Evolutionary conservation across 2,888 invertebrate genomes (phyloP), one percentile per base, ranked within the genome.

Genomic region (Oscheius myriophilus): DNA sequence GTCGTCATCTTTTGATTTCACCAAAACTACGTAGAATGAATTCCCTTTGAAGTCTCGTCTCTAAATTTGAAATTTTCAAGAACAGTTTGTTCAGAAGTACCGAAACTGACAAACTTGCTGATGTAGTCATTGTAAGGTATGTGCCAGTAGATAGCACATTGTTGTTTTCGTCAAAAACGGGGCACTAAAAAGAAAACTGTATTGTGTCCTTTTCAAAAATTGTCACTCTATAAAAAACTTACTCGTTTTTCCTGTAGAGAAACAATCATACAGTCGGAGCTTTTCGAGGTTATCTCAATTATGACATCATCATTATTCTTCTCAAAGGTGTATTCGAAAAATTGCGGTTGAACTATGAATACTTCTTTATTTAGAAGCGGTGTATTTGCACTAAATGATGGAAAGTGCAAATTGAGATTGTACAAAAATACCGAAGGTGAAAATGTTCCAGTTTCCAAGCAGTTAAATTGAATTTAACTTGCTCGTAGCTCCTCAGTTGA

Each of bases 91-190:
- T n/a, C n/a, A n/a, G n/a, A n/a, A n/a, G n/a, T 11, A 73, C 72
- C 64, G 72, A 70, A 16, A 93, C 89, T 0, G 92, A 92, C 58
- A 93, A 91, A 1, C 92, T 92, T 0, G 93, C 93, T 80, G 91
- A 90, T 59, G 89, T 90, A 6, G 91, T 92, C 88, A 93, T 91
- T 0, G 93, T 93, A 82, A 93, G 91, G 72, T 87, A 87, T 49
- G 84, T 82, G 3, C 93, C 93, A 70, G 91, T 91, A 80, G 91
- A 93, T 68, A 91, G 89, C 11, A 93, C 91, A 81, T 92, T 92
- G 67, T 91, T 89, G 78, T 92, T 92, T 70, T 92, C 90, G 87
- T 93, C 93, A 84, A 92, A 92, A 1, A 93, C 92, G 12, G 93
- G 93, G 86, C 93, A 93, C 93, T 93, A 86, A 61, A 90, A 90